These are phyloP conservation scores for Castor canadensis DNA, from an alignment of 2,113 vertebrate species.

Conservation along the genomic window DNA sequence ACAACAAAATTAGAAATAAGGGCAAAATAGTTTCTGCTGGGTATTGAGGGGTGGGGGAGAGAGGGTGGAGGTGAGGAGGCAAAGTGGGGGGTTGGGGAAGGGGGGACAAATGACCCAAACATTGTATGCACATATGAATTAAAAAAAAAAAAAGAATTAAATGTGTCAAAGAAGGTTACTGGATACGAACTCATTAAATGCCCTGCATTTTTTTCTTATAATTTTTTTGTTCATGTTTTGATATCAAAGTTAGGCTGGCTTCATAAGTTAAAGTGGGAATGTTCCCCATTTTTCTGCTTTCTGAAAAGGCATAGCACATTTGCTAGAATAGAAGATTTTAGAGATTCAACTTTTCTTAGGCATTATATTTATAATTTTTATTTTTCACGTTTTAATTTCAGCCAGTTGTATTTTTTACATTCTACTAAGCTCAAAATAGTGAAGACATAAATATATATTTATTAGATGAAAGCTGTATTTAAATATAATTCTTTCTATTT, in stretches of 20 bases:
- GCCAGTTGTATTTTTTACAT: background rate
- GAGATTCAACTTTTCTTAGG: background rate
- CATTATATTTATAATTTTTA: no score
- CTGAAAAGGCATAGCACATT: background rate
- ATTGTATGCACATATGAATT: no score
- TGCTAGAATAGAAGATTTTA: background rate
- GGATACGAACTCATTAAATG: background rate
- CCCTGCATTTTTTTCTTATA: background rate
- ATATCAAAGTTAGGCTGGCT: background rate
- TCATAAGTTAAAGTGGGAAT: background rate
- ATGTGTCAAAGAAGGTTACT: background rate
- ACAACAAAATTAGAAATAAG: no score
- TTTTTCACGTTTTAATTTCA: background rate
- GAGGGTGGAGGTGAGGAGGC: no score
- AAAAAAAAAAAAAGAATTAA: no score
- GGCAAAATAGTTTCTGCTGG: no score
- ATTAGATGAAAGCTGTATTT: background rate
- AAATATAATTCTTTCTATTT: background rate
- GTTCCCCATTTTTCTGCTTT: background rate
- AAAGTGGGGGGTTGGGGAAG: no score
- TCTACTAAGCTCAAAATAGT: background rate
- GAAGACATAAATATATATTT: background rate
- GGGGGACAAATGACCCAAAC: no score
- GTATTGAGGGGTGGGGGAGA: no score
- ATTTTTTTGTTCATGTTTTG: constrained; percentile 20